These are phyloP conservation scores for Anarhynchus alexandrinus DNA, from an alignment of 2,113 vertebrate genomes.

Conservation along the genomic window DNA sequence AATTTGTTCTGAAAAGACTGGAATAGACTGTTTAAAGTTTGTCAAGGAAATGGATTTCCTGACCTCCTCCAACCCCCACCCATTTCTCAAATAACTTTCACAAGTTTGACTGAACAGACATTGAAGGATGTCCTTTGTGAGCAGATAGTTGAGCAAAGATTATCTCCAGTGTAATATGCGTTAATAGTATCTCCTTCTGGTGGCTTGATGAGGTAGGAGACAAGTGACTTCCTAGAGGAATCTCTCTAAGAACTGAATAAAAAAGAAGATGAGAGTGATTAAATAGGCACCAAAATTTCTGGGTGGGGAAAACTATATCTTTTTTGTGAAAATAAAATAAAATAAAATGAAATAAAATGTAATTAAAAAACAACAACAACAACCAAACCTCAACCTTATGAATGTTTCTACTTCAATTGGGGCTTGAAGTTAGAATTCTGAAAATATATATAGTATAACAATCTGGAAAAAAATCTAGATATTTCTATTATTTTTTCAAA, in stretches of 20 bases:
- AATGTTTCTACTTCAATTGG: neutral
- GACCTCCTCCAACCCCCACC: neutral
- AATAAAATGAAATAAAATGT: neutral
- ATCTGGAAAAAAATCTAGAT: neutral
- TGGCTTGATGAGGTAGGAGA: neutral
- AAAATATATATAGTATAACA: neutral
- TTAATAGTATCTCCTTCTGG: slow-evolving; percentile 19
- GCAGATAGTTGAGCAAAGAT: slow-evolving; percentile 13
- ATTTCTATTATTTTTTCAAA: neutral
- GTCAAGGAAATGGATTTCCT: slow-evolving; percentile 56
- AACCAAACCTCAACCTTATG: too few relatives aligned
- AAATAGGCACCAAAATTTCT: neutral
- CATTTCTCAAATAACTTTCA: slow-evolving; percentile 44
- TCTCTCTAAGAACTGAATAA: neutral
- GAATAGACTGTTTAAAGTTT: neutral
- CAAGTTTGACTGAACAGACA: slow-evolving; percentile 9
- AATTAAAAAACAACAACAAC: too few relatives aligned
- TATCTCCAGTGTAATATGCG: neutral
- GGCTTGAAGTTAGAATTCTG: neutral
- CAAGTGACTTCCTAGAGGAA: neutral
- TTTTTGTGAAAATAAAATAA: neutral
- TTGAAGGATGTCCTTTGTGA: slow-evolving; percentile 24
- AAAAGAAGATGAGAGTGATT: neutral
- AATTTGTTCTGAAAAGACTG: slow-evolving; percentile 44
- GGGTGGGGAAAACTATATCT: neutral